Evolutionary conservation across 2,113 vertebrate genomes (phyloP).

Genomic region (Suricata suricatta): DNA sequence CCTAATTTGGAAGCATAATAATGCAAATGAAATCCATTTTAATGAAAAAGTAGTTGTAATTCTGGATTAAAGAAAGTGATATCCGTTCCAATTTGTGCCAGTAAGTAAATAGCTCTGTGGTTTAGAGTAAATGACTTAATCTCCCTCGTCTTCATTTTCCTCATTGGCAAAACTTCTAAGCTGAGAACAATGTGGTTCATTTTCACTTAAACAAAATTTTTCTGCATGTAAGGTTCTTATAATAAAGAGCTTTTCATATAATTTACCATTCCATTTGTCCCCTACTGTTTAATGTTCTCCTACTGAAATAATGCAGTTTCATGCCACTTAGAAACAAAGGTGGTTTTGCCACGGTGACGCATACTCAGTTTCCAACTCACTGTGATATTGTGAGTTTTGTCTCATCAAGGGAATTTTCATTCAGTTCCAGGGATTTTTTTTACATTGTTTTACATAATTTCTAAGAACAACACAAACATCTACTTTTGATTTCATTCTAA

Average conservation of each 20-base stretch:
- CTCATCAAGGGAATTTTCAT: not conserved
- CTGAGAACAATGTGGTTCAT: not conserved
- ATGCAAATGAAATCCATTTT: not conserved
- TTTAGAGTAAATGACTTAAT: not conserved
- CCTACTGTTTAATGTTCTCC: not conserved
- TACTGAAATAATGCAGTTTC: not conserved
- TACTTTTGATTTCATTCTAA: not conserved
- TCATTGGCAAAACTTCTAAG: not conserved
- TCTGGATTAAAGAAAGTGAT: not conserved
- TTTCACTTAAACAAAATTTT: not conserved
- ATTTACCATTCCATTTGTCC: not conserved
- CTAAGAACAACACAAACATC: not conserved
- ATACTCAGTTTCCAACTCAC: not conserved
- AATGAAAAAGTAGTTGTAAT: not conserved
- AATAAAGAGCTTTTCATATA: not conserved
- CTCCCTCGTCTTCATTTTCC: not conserved
- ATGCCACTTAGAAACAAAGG: not conserved
- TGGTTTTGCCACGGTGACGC: not conserved
- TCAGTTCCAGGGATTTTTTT: slow-evolving; percentile 11
- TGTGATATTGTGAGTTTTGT: not conserved
- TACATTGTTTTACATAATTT: not conserved
- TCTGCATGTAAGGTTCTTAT: not conserved
- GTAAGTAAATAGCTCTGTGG: not conserved
- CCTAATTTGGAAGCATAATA: not conserved
- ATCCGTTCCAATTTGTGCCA: not conserved